phyloP scores from a whole-genome alignment of 2,113 vertebrate species.

The Oncorhynchus mykiss region DNA sequence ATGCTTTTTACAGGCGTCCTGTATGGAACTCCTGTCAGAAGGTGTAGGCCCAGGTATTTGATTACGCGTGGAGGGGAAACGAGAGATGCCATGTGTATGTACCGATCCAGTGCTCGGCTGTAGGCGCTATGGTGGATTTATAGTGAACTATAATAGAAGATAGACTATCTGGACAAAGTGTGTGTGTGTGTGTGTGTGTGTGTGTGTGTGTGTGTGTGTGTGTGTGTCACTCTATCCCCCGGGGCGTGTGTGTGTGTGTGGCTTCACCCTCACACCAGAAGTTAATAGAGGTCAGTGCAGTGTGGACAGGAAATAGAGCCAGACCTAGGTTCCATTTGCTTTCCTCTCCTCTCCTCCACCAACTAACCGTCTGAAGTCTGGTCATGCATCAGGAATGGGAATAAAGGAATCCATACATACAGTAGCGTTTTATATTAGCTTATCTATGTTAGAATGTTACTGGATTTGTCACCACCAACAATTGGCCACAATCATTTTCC shows the following conservation, averaged over 20 bases:
- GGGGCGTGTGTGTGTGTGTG: constrained; percentile 6
- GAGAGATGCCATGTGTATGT: not conserved
- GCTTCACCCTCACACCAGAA: constrained; percentile 5
- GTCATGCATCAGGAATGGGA: not conserved
- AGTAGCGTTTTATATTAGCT: too few relatives aligned
- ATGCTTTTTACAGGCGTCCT: constrained; percentile 1
- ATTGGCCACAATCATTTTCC: too few relatives aligned
- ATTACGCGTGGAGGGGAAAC: constrained; percentile 5
- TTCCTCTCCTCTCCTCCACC: constrained; percentile 3
- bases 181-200: too few relatives aligned
- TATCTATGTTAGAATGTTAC: too few relatives aligned
- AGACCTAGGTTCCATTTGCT: constrained; percentile 28
- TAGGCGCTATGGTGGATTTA: too few relatives aligned
- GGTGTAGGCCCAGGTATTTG: constrained; percentile 1
- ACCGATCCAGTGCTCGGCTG: not conserved
- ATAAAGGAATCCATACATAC: not conserved
- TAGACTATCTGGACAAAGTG: too few relatives aligned
- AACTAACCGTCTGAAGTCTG: not conserved
- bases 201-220: not conserved
- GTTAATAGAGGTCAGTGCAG: constrained; percentile 44
- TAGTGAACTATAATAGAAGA: too few relatives aligned
- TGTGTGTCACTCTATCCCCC: constrained; percentile 10
- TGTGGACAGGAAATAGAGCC: constrained; percentile 23
- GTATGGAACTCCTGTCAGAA: constrained; percentile 7
- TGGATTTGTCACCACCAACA: too few relatives aligned